These are phyloP conservation scores for Ammodytes marinus DNA, from an alignment of 2,113 vertebrate species.

Conservation along the genomic window DNA sequence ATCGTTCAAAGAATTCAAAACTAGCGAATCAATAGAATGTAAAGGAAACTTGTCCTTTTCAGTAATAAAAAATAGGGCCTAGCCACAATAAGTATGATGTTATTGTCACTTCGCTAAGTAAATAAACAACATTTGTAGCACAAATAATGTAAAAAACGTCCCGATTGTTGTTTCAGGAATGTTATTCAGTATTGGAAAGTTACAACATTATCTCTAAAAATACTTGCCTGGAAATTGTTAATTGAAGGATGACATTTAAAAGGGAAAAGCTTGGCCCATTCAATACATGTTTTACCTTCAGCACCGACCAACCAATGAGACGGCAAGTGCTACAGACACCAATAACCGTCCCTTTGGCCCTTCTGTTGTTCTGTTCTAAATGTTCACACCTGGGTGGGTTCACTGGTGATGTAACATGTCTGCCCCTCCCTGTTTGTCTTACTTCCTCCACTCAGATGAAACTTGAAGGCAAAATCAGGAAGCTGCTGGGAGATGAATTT, in stretches of 20 bases:
- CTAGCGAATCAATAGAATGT: not conserved
- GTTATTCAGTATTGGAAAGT: too few relatives aligned
- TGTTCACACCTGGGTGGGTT: constrained; percentile 56
- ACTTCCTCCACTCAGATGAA: constrained; percentile 84
- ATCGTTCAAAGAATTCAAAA: not conserved
- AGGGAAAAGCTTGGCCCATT: not conserved
- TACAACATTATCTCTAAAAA: not conserved
- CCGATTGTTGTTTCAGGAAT: not conserved
- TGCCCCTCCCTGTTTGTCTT: constrained; percentile 49
- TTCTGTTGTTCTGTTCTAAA: not conserved
- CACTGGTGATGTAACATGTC: constrained; percentile 70
- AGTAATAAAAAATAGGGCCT: not conserved
- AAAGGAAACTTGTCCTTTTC: not conserved
- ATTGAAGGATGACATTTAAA: not conserved
- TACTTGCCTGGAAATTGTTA: not conserved
- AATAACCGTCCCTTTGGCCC: not conserved
- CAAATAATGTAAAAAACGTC: too few relatives aligned
- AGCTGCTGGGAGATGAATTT: constrained; percentile 89
- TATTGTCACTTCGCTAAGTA: not conserved
- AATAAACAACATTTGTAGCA: not conserved
- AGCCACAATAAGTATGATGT: too few relatives aligned
- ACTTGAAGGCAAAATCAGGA: constrained; percentile 88
- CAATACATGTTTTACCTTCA: not conserved
- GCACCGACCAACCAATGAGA: not conserved
- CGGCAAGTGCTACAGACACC: not conserved